A percentile compares a stretch with the other conserved stretches of the same genome.
Evolutionary conservation across 1,140 invertebrate species (phyloP).

Genomic region (Macrosteles quadrilineatus): DNA sequence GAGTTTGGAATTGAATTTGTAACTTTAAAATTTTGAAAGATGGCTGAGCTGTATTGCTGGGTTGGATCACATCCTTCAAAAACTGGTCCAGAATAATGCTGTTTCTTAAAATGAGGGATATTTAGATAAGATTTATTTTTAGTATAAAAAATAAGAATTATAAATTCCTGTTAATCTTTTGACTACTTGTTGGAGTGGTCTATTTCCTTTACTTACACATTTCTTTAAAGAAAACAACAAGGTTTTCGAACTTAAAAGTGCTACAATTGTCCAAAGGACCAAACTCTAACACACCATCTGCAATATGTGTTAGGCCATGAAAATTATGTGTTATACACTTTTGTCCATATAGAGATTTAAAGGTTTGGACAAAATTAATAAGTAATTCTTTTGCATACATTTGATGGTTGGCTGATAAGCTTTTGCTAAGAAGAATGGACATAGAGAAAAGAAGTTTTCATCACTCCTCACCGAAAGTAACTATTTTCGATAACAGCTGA

Average conservation of each 20-base stretch:
- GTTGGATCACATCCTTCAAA: too few relatives aligned
- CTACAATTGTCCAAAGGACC: conserved; percentile 28
- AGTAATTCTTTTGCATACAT: conserved; percentile 18
- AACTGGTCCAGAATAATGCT: too few relatives aligned
- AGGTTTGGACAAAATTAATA: conserved; percentile 14
- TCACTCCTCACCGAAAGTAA: too few relatives aligned
- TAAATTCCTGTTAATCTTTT: not conserved
- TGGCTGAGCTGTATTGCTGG: too few relatives aligned
- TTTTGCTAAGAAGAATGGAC: not conserved
- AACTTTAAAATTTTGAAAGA: too few relatives aligned
- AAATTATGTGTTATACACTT: conserved; percentile 45
- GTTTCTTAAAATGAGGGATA: too few relatives aligned
- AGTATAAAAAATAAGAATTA: not conserved
- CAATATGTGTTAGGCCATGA: conserved; percentile 33
- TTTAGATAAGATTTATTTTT: too few relatives aligned
- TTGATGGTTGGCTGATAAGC: not conserved
- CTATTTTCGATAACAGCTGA: too few relatives aligned
- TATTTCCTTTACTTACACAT: conserved; percentile 24
- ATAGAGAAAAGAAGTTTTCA: not conserved
- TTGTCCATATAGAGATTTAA: conserved; percentile 40
- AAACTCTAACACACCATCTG: conserved; percentile 27
- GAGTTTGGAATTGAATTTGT: too few relatives aligned
- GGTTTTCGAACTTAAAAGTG: conserved; percentile 36
- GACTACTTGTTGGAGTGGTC: conserved; percentile 7
- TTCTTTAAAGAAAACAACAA: conserved; percentile 15